Evolutionary conservation across 2,888 invertebrate genomes (phyloP).

Genomic region (Formica aserva): DNA sequence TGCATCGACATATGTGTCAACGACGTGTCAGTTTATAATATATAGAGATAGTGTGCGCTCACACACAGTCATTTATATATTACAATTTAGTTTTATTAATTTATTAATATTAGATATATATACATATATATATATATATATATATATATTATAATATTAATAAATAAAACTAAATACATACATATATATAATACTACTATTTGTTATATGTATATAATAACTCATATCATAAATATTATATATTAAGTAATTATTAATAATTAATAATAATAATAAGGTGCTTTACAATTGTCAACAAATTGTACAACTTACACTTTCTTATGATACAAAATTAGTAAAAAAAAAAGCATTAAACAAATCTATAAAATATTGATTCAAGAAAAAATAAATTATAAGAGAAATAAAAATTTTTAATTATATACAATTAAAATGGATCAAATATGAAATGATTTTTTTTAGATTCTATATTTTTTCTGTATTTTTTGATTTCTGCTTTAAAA

Average conservation of each 20-base stretch:
- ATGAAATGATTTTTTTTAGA: not conserved
- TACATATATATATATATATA: too few relatives aligned
- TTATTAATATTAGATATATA: too few relatives aligned
- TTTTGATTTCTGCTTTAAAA: not conserved
- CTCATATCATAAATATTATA: too few relatives aligned
- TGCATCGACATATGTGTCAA: not conserved
- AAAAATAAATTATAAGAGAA: not conserved
- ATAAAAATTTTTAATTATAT: not conserved
- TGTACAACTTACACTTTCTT: not conserved
- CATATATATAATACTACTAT: too few relatives aligned
- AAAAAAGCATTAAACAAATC: not conserved
- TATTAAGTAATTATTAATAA: too few relatives aligned
- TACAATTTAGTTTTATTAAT: too few relatives aligned
- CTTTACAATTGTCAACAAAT: conserved; percentile 6
- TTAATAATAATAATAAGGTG: not conserved
- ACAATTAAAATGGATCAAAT: not conserved
- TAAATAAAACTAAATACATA: too few relatives aligned
- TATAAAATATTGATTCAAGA: not conserved
- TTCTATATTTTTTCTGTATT: not conserved
- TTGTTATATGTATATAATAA: too few relatives aligned
- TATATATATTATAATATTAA: too few relatives aligned
- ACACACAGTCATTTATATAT: not conserved
- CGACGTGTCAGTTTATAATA: conserved; percentile 2
- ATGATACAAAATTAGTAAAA: not conserved
- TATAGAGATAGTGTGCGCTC: too few relatives aligned